Conservation (phyloP, 1,140 invertebrate genomes). For the Drosophila ananassae region DNA sequence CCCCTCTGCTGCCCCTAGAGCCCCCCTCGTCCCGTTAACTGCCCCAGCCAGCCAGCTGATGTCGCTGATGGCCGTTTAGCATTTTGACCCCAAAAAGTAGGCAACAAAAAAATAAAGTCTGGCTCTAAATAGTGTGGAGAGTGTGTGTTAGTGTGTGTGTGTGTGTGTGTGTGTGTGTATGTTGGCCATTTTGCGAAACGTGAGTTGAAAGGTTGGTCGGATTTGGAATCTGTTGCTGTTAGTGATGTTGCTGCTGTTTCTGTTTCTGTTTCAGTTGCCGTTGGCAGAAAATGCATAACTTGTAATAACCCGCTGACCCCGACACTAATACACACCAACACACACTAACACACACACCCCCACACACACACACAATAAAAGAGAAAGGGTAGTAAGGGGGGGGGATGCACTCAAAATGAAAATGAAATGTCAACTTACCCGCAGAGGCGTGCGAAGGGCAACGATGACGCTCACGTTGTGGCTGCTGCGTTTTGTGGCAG, state of each 20-base stretch:
- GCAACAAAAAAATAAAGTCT: not conserved
- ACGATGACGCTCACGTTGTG: constrained; percentile 45
- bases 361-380: not conserved
- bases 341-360: constrained; percentile 1
- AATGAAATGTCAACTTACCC: constrained; percentile 78
- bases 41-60: not conserved
- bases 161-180: not conserved
- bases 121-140: no score
- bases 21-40: no score
- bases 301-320: constrained; percentile 71
- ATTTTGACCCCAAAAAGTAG: not conserved
- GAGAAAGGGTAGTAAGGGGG: constrained; percentile 1
- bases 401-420: constrained; percentile 63
- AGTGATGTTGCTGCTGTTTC: not conserved
- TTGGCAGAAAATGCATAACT: constrained; percentile 58
- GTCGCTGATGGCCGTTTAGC: constrained; percentile 3
- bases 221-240: constrained; percentile 19
- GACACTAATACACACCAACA: constrained; percentile 27
- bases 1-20: no score
- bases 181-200: not conserved
- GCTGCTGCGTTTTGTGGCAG: constrained; percentile 25
- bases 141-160: not conserved
- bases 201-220: constrained; percentile 3
- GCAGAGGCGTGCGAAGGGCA: constrained; percentile 58
- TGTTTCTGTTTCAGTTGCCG: not conserved